Evolutionary conservation across 2,113 vertebrate genomes (phyloP), one percentile per base, ranked within the genome.

Genomic region (Psophia crepitans): DNA sequence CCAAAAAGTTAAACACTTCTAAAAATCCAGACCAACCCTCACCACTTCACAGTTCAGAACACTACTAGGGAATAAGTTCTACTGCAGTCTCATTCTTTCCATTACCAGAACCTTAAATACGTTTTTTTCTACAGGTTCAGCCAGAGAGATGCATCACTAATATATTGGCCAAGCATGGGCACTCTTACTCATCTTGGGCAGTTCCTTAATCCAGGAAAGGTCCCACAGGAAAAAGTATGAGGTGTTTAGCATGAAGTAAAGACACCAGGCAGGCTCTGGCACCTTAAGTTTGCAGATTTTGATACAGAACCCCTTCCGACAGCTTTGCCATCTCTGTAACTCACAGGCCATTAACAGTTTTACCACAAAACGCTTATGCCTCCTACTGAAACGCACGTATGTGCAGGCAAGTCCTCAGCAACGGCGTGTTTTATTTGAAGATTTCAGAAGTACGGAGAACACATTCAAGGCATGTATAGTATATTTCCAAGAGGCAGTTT

Each of bases 1-100:
- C 53, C 88, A 87, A 97, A 97, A 88, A 4, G 2, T 66, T 65
- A 84, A 82, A 69, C 58, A 68, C 57, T 93, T 93, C 71, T 95
- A 65, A 95, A 97, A 96, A 85, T 79, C 10, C 53, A 87, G 91
- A 70, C 37, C 77, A 79, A 44, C 39, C 56, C 27, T 21, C 24
- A 8, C 60, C 13, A 76, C 35, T 88, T 90, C 48, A 39, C 51
- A 57, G 21, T 57, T 91, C 71, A 84, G 73, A 87, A 79, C 33
- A 68, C 54, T 78, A 49, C 19, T 37, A 33, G 30, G 13, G 30
- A 94, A 30, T 14, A 76, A 73, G 37, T 58, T 75, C 43, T 78
- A 28, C 23, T 70, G 95, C 49, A 66, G 44, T 46, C 46, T 80
- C 69, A 51, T 63, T 41, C 12, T 66, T 92, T 84, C 32, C 41